Base-by-base conservation (phyloP, 2,888 invertebrate species). In the Ormyrus pomaceus region DNA sequence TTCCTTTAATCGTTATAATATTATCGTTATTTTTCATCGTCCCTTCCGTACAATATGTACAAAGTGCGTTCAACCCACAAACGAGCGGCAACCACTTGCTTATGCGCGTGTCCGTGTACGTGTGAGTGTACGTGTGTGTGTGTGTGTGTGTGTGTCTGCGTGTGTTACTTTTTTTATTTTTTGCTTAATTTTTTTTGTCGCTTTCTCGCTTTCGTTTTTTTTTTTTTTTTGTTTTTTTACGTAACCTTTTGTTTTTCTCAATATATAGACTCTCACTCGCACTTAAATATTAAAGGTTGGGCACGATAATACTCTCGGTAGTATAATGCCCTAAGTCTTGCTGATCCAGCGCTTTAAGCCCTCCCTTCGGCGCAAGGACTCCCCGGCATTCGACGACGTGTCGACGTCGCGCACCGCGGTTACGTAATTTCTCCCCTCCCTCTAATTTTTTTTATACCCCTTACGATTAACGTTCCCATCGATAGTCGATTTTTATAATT, bases 261-360 rank as follows among this genome's bases (percentile, higher is more conserved):
- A 79, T 77, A 72, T 85, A 87, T 87, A 87, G 87, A 88, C 87
- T 89, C 88, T 89, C 89, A 89, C 88, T 89, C 89, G 87, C 88
- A 90, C 90, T 90, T 90, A 90, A 89, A 89, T 89, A 78, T 89
- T 90, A 89, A 90, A 88, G 87, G 89, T 90, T 90, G 90, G 90
- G 90, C 90, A 90, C 88, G 85, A 90, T 90, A 90, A 89, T 90
- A 90, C 90, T 90, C 90, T 87, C 84, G 88, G 88, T 89, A 89
- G 85, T 90, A 90, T 90, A 90, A 90, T 90, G 90, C 90, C 90
- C 90, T 89, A 79, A 90, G 90, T 90, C 90, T 90, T 90, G 89
- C 89, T 90, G 90, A 89, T 90, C 89, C 89, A 78, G 75, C 80
- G 76, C 65, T 80, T 80, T 59, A 64, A 82, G 72, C 78, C 72